These are phyloP conservation scores for Meloidogyne hapla DNA, from an alignment of 1,140 invertebrate species.

Conservation along the genomic window DNA sequence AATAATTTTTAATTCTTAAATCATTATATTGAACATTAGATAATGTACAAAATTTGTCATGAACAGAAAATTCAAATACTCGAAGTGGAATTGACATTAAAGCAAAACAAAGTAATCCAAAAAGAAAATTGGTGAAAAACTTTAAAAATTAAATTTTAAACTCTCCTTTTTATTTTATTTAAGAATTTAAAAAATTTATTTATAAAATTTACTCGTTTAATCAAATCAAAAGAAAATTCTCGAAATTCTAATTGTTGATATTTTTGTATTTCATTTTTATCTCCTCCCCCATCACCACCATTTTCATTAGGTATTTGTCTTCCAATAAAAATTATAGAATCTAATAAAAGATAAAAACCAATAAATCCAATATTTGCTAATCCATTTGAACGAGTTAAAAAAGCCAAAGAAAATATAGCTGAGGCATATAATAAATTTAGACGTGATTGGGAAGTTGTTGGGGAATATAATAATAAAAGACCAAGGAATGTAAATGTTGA, in stretches of 20 bases:
- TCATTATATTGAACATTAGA: background rate
- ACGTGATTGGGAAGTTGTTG: conserved; percentile 4
- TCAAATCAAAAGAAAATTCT: conserved; percentile 17
- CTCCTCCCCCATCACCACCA: conserved; percentile 22
- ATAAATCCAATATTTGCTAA: conserved; percentile 48
- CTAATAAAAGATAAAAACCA: background rate
- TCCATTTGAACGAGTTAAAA: conserved; percentile 51
- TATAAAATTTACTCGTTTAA: conserved; percentile 17
- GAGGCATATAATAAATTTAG: conserved; percentile 34
- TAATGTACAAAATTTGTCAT: conserved; percentile 46
- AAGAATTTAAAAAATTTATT: background rate
- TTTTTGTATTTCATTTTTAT: conserved; percentile 18
- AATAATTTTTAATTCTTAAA: conserved; percentile 19
- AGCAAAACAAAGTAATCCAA: conserved; percentile 43
- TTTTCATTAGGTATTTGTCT: conserved; percentile 26
- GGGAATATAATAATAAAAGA: conserved; percentile 29
- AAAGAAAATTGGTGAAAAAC: conserved; percentile 22
- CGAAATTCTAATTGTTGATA: conserved; percentile 36
- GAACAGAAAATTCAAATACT: conserved; percentile 41
- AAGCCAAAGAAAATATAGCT: conserved; percentile 49
- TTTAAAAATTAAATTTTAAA: conserved; percentile 22
- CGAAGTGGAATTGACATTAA: conserved; percentile 43
- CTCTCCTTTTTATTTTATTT: background rate
- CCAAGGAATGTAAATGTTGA: conserved; percentile 38
- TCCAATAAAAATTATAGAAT: conserved; percentile 6